A percentile compares a stretch with the other conserved stretches of the same genome.
Conservation (phyloP, 2,113 vertebrate species). For the Dromiciops gliroides region DNA sequence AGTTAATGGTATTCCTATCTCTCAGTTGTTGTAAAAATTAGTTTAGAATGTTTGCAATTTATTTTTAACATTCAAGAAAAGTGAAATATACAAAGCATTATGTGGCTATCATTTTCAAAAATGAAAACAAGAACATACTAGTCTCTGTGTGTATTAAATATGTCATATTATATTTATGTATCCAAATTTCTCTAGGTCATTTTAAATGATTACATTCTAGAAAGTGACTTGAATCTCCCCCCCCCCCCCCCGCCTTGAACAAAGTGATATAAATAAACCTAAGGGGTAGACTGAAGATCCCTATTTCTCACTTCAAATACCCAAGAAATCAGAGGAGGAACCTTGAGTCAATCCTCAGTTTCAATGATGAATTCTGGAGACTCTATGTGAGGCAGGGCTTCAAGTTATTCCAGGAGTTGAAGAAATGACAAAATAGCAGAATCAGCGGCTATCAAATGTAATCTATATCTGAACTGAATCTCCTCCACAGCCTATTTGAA, state of each 20-base stretch:
- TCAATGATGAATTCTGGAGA: background rate
- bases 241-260: no score
- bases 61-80: background rate
- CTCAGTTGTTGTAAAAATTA: constrained; percentile 29
- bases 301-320: background rate
- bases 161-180: background rate
- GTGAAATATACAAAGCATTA: background rate
- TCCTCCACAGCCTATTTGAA: background rate
- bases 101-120: background rate
- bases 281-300: background rate
- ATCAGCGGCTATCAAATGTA: background rate
- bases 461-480: background rate
- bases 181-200: background rate
- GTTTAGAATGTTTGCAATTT: constrained; percentile 30
- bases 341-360: background rate
- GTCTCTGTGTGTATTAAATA: background rate
- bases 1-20: constrained; percentile 22
- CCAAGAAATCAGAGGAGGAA: background rate
- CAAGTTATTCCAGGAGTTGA: background rate
- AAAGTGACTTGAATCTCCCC: background rate
- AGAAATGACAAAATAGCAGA: background rate
- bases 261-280: background rate
- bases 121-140: constrained; percentile 10
- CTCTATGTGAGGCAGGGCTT: background rate
- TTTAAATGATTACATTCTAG: background rate